These are phyloP conservation scores for Diphyllodes magnificus DNA, from an alignment of 2,113 vertebrate genomes.

Conservation along the genomic window DNA sequence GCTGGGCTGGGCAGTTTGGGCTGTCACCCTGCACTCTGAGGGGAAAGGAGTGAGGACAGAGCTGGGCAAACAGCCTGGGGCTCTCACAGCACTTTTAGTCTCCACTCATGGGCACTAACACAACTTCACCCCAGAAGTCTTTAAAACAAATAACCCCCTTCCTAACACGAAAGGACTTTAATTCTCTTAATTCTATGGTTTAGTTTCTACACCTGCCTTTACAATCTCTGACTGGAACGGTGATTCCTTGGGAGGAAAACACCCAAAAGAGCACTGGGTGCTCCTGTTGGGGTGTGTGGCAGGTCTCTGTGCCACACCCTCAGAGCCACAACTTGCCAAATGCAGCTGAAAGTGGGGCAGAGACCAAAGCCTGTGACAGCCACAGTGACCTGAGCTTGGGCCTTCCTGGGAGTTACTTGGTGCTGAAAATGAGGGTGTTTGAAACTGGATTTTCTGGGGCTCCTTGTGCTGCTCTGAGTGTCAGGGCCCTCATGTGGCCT, in stretches of 20 bases:
- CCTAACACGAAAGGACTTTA: background rate
- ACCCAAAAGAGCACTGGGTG: accelerated
- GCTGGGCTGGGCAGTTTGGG: background rate
- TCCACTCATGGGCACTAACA: background rate
- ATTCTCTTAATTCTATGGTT: background rate
- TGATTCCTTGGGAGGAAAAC: background rate
- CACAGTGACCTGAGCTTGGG: background rate
- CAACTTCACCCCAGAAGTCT: background rate
- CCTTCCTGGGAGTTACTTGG: background rate
- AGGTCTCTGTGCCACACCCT: background rate
- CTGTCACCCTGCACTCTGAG: too few relatives aligned
- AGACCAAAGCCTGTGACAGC: background rate
- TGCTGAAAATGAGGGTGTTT: accelerated
- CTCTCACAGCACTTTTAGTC: background rate
- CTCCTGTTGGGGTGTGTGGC: background rate
- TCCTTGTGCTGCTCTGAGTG: background rate
- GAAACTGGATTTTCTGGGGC: background rate
- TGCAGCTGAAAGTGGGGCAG: background rate
- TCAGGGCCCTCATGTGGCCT: background rate
- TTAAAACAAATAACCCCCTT: background rate
- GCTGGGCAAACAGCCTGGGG: accelerated
- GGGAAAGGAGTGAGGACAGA: background rate
- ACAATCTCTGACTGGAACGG: background rate
- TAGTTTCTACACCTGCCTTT: background rate
- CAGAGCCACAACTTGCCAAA: accelerated